These are phyloP conservation scores for Cyanoderma ruficeps DNA, from an alignment of 2,113 vertebrate genomes.

Conservation along the genomic window DNA sequence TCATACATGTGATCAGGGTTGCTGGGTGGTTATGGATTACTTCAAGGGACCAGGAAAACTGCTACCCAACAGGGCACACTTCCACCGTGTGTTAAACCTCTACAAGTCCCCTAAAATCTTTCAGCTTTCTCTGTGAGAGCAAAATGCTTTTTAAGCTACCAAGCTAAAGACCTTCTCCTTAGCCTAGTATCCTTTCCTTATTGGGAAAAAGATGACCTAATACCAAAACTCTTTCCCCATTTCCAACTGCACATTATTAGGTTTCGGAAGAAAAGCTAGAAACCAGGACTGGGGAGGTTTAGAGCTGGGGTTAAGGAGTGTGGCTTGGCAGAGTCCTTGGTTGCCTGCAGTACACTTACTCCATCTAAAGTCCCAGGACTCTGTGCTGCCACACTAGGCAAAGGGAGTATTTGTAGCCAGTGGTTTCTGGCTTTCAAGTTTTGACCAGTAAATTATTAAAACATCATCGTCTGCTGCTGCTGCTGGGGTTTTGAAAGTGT, in stretches of 20 bases:
- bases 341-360: neutral
- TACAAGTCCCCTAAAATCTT: neutral
- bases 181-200: conserved; percentile 27
- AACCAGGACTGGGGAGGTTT: neutral
- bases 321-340: neutral
- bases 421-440: neutral
- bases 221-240: neutral
- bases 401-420: neutral
- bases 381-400: neutral
- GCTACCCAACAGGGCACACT: neutral
- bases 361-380: neutral
- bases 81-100: neutral
- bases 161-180: neutral
- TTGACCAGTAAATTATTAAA: neutral
- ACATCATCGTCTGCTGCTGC: neutral
- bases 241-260: conserved; percentile 12
- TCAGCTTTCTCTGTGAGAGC: neutral
- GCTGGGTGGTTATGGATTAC: neutral
- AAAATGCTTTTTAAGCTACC: neutral
- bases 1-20: neutral
- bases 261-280: conserved; percentile 23
- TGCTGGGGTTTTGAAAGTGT: neutral
- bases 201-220: conserved; percentile 53
- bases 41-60: neutral
- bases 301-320: neutral